Evolutionary conservation across 2,113 vertebrate species (phyloP), one percentile per base, ranked within the genome.

Genomic region (Probosciger aterrimus): DNA sequence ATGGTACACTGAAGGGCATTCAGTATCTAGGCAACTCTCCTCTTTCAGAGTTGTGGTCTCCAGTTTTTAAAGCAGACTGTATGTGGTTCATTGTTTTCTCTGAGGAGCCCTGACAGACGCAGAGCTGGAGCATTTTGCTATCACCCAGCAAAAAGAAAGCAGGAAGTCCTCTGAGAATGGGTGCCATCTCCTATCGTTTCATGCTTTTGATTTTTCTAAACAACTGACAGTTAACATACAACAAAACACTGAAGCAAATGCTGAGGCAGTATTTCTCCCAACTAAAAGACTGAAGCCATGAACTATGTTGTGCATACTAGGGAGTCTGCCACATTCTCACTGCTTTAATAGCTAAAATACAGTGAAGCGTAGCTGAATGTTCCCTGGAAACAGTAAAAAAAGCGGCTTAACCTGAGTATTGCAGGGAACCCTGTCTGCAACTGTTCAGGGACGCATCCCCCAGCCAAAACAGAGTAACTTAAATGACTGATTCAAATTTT

Each of bases 291-390:
- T 10, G 27, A 62, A 49, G 53, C 37, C 3, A 4, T 2, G 41
- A 67, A 9, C 24, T 30, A 5, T 0, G 2, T 1, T 52, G 30
- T n/a, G 33, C 19, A 7, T 3, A 2, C 15, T 2, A 14, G 8
- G 22, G 27, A 57, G 37, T 12, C 35, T 6, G 30, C 35, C 3
- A 1, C 3, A 11, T 39, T 41, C 27, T 39, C 49, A 11, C 35
- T 41, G 35, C 81, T 70, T 27, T 44, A 13, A 16, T 0, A 79
- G 53, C 62, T 55, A 23, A 44, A 79, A 19, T 17, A 19, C 18
- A 28, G 15, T 17, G 9, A 37, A 49, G 25, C 1, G 24, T 11
- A 59, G 31, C 35, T 9, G 14, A 75, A 17, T 0, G 5, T 16
- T 64, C 41, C 39, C 46, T 33, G 44, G 47, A 69, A 82, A 16